phyloP scores from a whole-genome alignment of 2,888 invertebrate genomes.

The Plagodis dolabraria region DNA sequence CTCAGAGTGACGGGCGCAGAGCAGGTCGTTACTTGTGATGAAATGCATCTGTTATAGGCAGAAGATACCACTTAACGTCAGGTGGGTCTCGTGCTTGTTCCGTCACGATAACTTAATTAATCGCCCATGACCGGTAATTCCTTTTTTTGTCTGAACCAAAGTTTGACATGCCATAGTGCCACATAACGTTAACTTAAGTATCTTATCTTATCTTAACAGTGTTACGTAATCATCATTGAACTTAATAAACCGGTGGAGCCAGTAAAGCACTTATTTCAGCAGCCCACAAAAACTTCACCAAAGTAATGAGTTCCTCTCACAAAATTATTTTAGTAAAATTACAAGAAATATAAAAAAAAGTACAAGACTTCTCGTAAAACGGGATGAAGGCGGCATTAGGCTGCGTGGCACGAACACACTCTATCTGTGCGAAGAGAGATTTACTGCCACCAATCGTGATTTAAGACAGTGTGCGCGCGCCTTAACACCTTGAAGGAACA shows the following conservation, averaged over 20 bases:
- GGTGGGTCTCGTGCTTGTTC: too few species aligned
- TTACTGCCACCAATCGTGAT: conserved; percentile 57
- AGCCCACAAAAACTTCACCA: conserved; percentile 35
- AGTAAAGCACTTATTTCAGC: not conserved
- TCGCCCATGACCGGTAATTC: too few species aligned
- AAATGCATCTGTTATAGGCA: too few species aligned
- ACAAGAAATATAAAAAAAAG: conserved; percentile 20
- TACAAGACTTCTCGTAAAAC: conserved; percentile 17
- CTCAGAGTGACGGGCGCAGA: too few species aligned
- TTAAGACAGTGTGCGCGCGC: conserved; percentile 49
- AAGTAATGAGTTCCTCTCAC: conserved; percentile 40
- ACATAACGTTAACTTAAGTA: too few species aligned
- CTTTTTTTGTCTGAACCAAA: too few species aligned
- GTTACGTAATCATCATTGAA: not conserved
- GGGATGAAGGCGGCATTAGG: conserved; percentile 40
- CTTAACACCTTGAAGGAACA: conserved; percentile 36
- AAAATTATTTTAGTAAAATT: conserved; percentile 26
- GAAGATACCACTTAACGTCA: too few species aligned
- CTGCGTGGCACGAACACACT: conserved; percentile 60
- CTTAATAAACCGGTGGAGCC: not conserved
- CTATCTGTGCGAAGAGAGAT: conserved; percentile 57
- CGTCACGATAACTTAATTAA: too few species aligned
- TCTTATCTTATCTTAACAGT: not conserved
- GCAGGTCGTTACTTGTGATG: too few species aligned
- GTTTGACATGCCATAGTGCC: too few species aligned